phyloP scores from a whole-genome alignment of 2,113 vertebrate species.

The Tonatia bakeri region DNA sequence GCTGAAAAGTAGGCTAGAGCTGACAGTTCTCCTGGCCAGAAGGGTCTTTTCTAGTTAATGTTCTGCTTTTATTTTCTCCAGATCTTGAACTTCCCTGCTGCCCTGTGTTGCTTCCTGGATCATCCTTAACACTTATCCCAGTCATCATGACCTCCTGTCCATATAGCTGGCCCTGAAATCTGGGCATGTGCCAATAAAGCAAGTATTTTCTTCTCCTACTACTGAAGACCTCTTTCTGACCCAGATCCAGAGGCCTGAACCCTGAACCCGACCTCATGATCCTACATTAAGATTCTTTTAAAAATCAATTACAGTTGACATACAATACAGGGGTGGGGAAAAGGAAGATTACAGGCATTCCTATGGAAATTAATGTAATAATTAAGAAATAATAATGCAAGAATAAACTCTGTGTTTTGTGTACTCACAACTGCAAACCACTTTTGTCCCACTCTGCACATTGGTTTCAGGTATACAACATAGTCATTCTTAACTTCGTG shows the following conservation, averaged over 20 bases:
- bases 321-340: neutral
- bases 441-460: neutral
- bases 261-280: neutral
- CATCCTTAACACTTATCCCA: neutral
- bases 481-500: neutral
- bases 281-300: neutral
- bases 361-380: too few relatives aligned
- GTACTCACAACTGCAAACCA: too few relatives aligned
- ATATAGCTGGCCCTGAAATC: neutral
- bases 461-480: neutral
- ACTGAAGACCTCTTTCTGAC: neutral
- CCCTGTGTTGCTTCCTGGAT: neutral
- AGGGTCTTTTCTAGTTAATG: neutral
- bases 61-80: conserved; percentile 16
- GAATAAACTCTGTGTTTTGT: too few relatives aligned
- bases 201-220: neutral
- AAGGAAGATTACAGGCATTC: too few relatives aligned
- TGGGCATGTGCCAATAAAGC: neutral
- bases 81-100: neutral
- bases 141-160: neutral
- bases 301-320: neutral
- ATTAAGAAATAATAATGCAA: too few relatives aligned
- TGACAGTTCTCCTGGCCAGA: neutral
- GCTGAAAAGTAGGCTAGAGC: neutral
- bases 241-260: neutral